Evolutionary conservation across 2,113 vertebrate species (phyloP).

Genomic region (Rhinolophus ferrumequinum): DNA sequence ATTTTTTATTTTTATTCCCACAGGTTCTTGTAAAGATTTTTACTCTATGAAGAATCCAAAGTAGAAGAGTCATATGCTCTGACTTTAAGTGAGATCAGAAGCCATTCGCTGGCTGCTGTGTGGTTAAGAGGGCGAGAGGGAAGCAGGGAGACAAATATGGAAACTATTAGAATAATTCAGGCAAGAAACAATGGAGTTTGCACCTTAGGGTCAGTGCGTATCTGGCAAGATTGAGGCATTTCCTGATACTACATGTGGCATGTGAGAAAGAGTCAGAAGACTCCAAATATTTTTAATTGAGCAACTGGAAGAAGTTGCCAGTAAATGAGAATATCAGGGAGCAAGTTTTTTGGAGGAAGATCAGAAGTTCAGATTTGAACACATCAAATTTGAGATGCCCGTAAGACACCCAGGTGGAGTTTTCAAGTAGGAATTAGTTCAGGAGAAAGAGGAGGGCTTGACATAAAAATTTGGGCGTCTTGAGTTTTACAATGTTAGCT

Average conservation of each 20-base stretch:
- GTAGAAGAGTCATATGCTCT: not conserved
- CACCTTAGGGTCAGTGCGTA: not conserved
- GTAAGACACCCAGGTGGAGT: not conserved
- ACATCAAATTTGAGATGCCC: not conserved
- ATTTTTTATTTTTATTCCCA: not conserved
- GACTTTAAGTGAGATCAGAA: not conserved
- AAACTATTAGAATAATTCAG: not conserved
- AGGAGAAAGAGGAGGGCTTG: not conserved
- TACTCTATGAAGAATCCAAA: not conserved
- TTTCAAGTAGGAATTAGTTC: not conserved
- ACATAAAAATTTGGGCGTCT: not conserved
- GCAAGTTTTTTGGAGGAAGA: not conserved
- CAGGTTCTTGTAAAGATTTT: not conserved
- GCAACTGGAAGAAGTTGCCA: not conserved
- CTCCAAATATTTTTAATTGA: not conserved
- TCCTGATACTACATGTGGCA: not conserved
- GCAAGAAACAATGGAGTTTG: not conserved
- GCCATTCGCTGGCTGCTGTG: not conserved
- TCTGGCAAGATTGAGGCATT: not conserved
- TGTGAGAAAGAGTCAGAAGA: not conserved
- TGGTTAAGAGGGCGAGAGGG: not conserved
- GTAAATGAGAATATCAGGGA: not conserved
- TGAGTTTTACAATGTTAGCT: not conserved
- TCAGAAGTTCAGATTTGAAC: not conserved
- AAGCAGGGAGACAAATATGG: not conserved